phyloP scores from a whole-genome alignment of 2,113 vertebrate species.

The Epinephelus fuscoguttatus region DNA sequence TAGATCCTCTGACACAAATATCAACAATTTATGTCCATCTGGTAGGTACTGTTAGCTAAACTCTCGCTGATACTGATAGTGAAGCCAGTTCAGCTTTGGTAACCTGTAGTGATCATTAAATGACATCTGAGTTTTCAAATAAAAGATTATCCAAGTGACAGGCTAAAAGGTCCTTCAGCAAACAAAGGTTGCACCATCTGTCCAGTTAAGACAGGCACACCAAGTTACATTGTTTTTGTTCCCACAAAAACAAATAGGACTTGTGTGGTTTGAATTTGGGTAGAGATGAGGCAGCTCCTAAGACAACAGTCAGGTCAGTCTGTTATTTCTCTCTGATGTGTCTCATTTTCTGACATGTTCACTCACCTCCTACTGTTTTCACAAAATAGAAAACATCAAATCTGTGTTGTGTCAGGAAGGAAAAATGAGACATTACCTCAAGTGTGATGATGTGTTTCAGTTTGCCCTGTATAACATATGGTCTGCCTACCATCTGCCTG shows the following conservation, averaged over 20 bases:
- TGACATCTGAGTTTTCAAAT: constrained; percentile 9
- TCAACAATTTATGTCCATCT: constrained; percentile 1
- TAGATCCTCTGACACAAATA: constrained; percentile 18
- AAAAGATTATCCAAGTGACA: neutral
- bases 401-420: neutral
- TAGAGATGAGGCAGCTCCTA: constrained; percentile 13
- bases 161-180: constrained; percentile 4
- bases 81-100: neutral
- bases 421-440: constrained; percentile 12
- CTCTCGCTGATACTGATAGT: neutral
- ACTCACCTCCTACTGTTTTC: neutral
- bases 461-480: neutral
- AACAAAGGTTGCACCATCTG: neutral
- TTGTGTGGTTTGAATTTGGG: neutral
- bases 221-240: neutral
- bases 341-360: neutral
- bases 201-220: neutral
- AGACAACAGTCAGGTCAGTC: constrained; percentile 1
- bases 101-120: neutral
- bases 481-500: neutral
- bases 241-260: neutral
- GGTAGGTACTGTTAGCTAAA: constrained; percentile 8
- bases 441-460: neutral
- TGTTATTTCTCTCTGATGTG: neutral
- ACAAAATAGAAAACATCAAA: neutral